Evolutionary conservation across 2,113 vertebrate genomes (phyloP).

Genomic region (Zingel zingel): DNA sequence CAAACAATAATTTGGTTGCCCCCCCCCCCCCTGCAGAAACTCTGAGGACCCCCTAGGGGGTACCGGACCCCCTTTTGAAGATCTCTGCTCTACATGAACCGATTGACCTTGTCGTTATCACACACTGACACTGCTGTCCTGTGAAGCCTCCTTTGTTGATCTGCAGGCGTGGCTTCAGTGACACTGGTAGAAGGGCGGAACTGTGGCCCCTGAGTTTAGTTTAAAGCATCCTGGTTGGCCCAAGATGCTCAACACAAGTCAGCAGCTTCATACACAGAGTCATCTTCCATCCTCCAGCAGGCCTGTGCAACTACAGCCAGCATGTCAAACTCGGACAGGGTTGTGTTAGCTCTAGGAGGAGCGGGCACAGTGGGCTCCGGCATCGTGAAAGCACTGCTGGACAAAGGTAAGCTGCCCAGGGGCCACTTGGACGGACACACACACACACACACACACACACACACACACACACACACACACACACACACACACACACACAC

Average conservation of each 20-base stretch:
- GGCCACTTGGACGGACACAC: not conserved
- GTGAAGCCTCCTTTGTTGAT: not conserved
- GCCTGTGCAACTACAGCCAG: conserved; percentile 10
- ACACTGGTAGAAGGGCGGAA: conserved; percentile 59
- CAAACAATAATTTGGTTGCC: too few relatives aligned
- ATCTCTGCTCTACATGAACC: not conserved
- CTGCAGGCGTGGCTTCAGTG: conserved; percentile 67
- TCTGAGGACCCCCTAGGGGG: too few relatives aligned
- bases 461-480: too few relatives aligned
- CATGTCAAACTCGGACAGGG: conserved; percentile 85
- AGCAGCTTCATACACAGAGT: not conserved
- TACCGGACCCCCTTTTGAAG: too few relatives aligned
- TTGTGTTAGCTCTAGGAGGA: conserved; percentile 87
- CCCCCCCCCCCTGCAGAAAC: too few relatives aligned
- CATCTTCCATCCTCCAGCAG: conserved; percentile 15
- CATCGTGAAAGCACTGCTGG: conserved; percentile 85
- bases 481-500: too few relatives aligned
- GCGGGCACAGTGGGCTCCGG: conserved; percentile 88
- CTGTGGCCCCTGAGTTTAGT: conserved; percentile 23
- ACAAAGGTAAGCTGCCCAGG: conserved; percentile 83
- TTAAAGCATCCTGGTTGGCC: conserved; percentile 65
- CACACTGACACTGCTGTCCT: not conserved
- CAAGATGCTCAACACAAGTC: conserved; percentile 37
- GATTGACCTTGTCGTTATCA: not conserved
- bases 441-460: too few relatives aligned